These are phyloP conservation scores for Bradysia coprophila DNA, from an alignment of 1,140 invertebrate species.

Conservation along the genomic window DNA sequence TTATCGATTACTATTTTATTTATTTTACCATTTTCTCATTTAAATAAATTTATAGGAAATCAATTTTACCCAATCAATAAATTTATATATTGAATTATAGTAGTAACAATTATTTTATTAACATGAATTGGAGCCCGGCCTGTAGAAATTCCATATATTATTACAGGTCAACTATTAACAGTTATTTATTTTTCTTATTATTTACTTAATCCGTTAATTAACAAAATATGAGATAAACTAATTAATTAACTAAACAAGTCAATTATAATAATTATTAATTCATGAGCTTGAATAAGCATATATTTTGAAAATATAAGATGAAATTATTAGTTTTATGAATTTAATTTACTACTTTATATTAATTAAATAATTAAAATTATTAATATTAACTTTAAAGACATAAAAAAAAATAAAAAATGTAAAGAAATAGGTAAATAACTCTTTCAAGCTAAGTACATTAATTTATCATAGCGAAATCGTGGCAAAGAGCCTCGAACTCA, in stretches of 20 bases:
- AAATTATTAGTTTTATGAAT: constrained; percentile 30
- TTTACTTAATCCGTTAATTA: constrained; percentile 26
- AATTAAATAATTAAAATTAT: constrained; percentile 13
- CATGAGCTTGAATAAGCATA: constrained; percentile 37
- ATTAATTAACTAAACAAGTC: no score
- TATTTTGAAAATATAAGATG: constrained; percentile 45
- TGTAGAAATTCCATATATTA: constrained; percentile 38
- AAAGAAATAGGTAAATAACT: constrained; percentile 29
- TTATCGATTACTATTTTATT: constrained; percentile 40
- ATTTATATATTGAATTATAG: constrained; percentile 35
- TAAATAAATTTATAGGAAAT: constrained; percentile 29
- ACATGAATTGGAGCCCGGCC: constrained; percentile 44
- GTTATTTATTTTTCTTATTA: constrained; percentile 34
- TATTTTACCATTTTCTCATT: constrained; percentile 29
- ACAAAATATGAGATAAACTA: constrained; percentile 29
- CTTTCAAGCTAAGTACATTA: constrained; percentile 37
- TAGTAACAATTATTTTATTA: constrained; percentile 32
- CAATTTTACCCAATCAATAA: constrained; percentile 35
- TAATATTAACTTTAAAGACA: constrained; percentile 18
- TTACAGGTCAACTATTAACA: constrained; percentile 35
- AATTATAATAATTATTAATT: no score
- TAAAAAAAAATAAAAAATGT: constrained; percentile 29
- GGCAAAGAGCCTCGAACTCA: constrained; percentile 33
- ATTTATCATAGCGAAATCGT: constrained; percentile 37
- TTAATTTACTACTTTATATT: constrained; percentile 27